These are phyloP conservation scores for Oncorhynchus clarkii DNA, from an alignment of 2,113 vertebrate genomes.

Conservation along the genomic window DNA sequence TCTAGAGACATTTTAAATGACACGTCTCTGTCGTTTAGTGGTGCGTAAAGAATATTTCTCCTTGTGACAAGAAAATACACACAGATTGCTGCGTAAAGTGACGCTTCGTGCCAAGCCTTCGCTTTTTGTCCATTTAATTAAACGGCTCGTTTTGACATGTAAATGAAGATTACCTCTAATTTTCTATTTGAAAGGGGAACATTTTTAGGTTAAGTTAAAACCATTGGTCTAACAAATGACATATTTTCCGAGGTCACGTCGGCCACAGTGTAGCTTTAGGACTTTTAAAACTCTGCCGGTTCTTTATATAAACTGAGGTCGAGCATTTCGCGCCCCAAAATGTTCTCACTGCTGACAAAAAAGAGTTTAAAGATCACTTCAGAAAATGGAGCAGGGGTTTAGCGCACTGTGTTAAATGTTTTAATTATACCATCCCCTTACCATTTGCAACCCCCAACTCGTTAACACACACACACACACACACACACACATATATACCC, in stretches of 20 bases:
- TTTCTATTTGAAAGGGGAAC: conserved; percentile 19
- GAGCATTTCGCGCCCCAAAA: neutral
- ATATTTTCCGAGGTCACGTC: neutral
- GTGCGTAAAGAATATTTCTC: neutral
- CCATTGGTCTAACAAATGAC: conserved; percentile 4
- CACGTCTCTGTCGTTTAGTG: neutral
- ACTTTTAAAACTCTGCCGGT: neutral
- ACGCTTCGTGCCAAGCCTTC: conserved; percentile 14
- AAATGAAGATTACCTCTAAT: conserved; percentile 8
- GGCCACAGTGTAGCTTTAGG: conserved; percentile 7
- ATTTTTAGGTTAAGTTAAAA: conserved; percentile 30
- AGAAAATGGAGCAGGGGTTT: conserved; percentile 4
- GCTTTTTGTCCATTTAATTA: conserved; percentile 8
- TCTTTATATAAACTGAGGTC: neutral
- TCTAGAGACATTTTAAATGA: neutral
- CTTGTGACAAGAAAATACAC: neutral
- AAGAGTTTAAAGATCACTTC: neutral
- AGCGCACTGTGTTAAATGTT: neutral
- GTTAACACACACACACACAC: neutral
- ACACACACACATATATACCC: conserved; percentile 8
- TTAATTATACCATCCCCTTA: neutral
- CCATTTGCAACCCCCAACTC: neutral
- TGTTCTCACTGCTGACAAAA: neutral
- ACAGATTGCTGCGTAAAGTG: conserved; percentile 1
- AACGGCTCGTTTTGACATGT: conserved; percentile 17